A percentile compares a stretch with the other conserved stretches of the same genome.
Conservation (phyloP, 2,797 vertebrate genomes). For the Etheostoma perlongum region DNA sequence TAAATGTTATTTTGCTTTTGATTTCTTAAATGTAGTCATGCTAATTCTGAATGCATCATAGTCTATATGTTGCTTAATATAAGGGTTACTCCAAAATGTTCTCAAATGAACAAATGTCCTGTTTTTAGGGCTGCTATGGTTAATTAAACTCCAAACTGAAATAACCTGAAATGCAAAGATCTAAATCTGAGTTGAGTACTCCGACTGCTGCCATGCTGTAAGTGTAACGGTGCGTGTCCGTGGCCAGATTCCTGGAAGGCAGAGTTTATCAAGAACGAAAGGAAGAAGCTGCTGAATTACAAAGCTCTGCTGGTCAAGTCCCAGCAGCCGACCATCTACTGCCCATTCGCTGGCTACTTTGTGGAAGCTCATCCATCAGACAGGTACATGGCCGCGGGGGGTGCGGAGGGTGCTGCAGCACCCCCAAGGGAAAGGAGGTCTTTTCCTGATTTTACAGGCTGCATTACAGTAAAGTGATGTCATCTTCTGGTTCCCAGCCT, state of each 20-base stretch:
- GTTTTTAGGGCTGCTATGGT: neutral
- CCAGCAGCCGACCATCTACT: conserved; percentile 83
- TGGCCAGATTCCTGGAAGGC: conserved; percentile 80
- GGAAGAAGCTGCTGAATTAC: conserved; percentile 87
- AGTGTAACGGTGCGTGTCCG: neutral
- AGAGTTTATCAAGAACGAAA: conserved; percentile 84
- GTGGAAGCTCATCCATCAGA: conserved; percentile 88
- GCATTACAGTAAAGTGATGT: no score
- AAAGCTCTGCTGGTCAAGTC: conserved; percentile 84
- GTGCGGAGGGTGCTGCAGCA: no score
- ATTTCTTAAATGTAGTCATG: no score
- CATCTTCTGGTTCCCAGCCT: no score
- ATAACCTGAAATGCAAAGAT: neutral
- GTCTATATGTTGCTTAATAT: no score
- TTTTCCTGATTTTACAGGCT: no score
- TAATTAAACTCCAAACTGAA: neutral
- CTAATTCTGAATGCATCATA: no score
- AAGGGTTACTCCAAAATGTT: no score
- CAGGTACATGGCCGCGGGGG: conserved; percentile 65
- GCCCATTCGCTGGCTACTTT: conserved; percentile 88
- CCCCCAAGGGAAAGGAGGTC: no score
- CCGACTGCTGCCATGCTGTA: neutral
- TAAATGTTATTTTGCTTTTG: no score
- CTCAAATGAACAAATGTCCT: neutral
- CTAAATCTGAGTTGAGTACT: neutral